Percentiles rank a stretch among this genome's conserved stretches.
Conservation (phyloP, 2,888 invertebrate genomes). For the Epirrhoe alternata region DNA sequence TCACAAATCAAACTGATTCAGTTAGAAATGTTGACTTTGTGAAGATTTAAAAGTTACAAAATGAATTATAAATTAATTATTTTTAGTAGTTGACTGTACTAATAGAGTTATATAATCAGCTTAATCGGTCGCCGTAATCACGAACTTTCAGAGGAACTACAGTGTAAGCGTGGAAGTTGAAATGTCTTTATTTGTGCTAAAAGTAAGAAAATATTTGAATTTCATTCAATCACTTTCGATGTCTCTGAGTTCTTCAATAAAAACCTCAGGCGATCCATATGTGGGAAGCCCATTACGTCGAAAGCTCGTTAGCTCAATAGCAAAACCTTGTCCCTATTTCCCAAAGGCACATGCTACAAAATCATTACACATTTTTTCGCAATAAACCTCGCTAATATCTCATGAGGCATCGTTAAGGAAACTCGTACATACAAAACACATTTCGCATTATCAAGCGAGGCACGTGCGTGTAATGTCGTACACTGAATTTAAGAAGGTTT, state of each 20-base stretch:
- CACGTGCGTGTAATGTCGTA: conserved; percentile 36
- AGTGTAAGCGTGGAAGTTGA: not conserved
- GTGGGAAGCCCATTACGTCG: not conserved
- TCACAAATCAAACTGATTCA: no score
- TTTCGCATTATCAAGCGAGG: conserved; percentile 24
- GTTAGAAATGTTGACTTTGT: no score
- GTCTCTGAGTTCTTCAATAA: not conserved
- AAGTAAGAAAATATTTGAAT: not conserved
- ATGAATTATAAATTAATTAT: not conserved
- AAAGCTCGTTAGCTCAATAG: conserved; percentile 19
- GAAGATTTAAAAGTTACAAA: no score
- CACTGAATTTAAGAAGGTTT: conserved; percentile 5
- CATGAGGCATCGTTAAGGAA: conserved; percentile 30
- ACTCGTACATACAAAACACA: conserved; percentile 31
- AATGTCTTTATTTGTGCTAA: not conserved
- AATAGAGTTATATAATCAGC: not conserved
- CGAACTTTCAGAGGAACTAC: not conserved
- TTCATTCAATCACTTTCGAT: not conserved
- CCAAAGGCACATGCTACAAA: conserved; percentile 18
- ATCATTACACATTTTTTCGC: conserved; percentile 31
- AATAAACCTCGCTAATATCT: conserved; percentile 32
- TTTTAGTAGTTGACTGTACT: not conserved
- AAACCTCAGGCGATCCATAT: not conserved
- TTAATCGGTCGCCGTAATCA: not conserved
- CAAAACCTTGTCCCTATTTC: conserved; percentile 7